Percentiles rank a stretch among this genome's conserved stretches.
phyloP scores from a whole-genome alignment of 2,797 vertebrate genomes.

The Anguilla anguilla region DNA sequence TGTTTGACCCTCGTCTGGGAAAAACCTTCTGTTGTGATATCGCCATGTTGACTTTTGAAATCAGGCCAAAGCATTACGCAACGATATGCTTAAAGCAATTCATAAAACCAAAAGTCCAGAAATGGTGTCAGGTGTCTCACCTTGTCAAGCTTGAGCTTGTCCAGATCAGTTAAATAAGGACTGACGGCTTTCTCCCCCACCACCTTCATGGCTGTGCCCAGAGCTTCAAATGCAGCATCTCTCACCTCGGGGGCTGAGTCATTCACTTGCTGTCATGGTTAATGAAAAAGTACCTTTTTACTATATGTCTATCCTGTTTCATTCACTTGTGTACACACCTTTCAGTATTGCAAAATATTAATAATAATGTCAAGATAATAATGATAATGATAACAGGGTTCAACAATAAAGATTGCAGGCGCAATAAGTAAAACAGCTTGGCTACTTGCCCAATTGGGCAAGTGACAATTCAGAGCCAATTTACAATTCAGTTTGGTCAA shows the following conservation, averaged over 20 bases:
- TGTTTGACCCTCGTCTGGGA: not conserved
- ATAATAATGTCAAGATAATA: not conserved
- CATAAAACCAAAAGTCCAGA: not conserved
- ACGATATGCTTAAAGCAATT: not conserved
- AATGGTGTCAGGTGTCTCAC: conserved; percentile 62
- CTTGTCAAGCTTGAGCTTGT: conserved; percentile 96
- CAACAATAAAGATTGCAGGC: too few relatives aligned
- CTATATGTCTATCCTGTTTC: not conserved
- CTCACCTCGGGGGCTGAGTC: conserved; percentile 95
- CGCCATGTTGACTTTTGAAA: not conserved
- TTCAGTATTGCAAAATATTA: not conserved
- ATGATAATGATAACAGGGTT: not conserved
- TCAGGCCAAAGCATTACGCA: not conserved
- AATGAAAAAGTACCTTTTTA: not conserved
- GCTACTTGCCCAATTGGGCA: too few relatives aligned
- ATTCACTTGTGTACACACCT: not conserved
- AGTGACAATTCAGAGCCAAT: too few relatives aligned
- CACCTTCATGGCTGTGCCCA: conserved; percentile 94
- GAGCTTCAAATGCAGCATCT: conserved; percentile 94
- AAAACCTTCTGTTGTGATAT: not conserved
- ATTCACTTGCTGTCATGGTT: conserved; percentile 86
- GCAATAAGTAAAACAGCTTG: too few relatives aligned
- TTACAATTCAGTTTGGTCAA: too few relatives aligned
- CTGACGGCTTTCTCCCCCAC: conserved; percentile 96
- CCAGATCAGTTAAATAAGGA: conserved; percentile 88